Base-by-base conservation (phyloP, 2,797 vertebrate genomes). In the Centropyge bicolor region DNA sequence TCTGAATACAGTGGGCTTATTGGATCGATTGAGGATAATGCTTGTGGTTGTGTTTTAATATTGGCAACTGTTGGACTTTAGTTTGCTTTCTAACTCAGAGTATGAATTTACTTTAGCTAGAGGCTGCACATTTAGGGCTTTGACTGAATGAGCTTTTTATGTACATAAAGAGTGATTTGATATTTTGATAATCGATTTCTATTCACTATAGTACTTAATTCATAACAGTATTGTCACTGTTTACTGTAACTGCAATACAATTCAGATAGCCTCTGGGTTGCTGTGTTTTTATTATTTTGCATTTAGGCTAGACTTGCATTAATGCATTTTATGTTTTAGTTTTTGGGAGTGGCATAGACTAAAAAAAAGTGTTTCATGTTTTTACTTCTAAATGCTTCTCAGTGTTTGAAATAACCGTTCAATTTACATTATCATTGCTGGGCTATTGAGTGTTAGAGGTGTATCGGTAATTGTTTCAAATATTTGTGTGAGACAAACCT, bases 231-330 rank as follows among this genome's bases (percentile, higher is more conserved):
- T 97, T 97, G 96, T 94, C 96, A 96, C 96, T 96, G 96, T 97
- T 96, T 93, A 96, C 94, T 95, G 95, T 95, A 97, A 96, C 96
- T 96, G 97, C 97, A 97, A 95, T 98, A 97, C 97, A 95, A 96
- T 96, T 97, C 94, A 94, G 94, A 93, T 95, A 93, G 95, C 95
- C 93, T 92, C 91, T 94, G 94, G 90, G 91, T 97, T 95, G 94
- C 96, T 95, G 96, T 96, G 88, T 93, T 95, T 93, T 93, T 94
- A 89, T 91, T 94, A 83, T 88, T 93, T 94, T 85, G 95, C 76
- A 68, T 96, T 96, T 95, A 92, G 94, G 70, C 81, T 96, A 95
- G 95, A 95, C 83, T 61, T 81, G 78, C 78, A 54, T 94, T 82
- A 63, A 76, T 94, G 79, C 54, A 45, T 86, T 79, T 80, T 75